These are phyloP conservation scores for Todus mexicanus DNA, from an alignment of 2,797 vertebrate species.

Conservation along the genomic window DNA sequence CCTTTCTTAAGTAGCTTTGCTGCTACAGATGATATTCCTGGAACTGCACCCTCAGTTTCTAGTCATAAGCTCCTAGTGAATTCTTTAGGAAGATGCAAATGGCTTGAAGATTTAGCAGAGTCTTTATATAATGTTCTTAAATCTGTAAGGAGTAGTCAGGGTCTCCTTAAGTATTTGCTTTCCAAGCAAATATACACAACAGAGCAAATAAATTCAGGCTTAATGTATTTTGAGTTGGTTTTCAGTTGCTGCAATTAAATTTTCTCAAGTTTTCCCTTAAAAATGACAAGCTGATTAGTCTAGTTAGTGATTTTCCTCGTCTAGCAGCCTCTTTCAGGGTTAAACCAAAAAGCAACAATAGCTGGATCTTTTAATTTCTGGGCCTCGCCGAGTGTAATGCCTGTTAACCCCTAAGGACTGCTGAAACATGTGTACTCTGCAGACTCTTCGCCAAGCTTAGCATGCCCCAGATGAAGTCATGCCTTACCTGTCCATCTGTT, in stretches of 20 bases:
- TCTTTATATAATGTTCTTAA: neutral
- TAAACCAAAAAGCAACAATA: conserved; percentile 47
- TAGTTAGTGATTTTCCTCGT: neutral
- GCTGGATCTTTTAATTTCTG: conserved; percentile 26
- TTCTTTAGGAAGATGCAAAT: neutral
- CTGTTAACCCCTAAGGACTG: conserved; percentile 59
- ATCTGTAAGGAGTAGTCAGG: neutral
- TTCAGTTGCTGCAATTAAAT: neutral
- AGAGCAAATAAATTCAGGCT: neutral
- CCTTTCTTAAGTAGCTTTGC: neutral
- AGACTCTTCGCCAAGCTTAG: conserved; percentile 56
- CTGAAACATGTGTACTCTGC: conserved; percentile 34
- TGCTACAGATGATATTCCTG: neutral
- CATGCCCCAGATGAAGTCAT: conserved; percentile 65
- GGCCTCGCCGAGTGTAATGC: conserved; percentile 7
- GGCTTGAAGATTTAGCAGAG: neutral
- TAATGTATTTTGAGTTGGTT: fast-evolving
- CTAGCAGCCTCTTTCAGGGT: conserved; percentile 34
- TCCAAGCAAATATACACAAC: neutral
- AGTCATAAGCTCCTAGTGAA: neutral
- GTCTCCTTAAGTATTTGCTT: neutral
- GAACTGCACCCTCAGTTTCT: neutral
- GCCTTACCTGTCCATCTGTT: conserved; percentile 70
- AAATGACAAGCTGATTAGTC: neutral
- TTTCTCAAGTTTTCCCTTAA: neutral